Evolutionary conservation across 2,797 vertebrate genomes (phyloP).

Genomic region (Sebastes oblongus): DNA sequence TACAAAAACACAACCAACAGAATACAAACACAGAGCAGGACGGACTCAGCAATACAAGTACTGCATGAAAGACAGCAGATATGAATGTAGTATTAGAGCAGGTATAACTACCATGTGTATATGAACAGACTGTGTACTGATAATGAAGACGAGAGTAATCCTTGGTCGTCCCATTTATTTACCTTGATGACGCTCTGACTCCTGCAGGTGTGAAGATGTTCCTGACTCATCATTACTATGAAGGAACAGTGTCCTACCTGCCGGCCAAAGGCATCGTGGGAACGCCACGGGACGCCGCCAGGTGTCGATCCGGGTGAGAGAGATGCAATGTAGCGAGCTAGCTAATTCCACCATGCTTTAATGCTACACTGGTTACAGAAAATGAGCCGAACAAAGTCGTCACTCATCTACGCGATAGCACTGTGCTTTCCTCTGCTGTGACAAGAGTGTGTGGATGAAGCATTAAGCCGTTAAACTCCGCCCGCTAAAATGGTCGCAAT

Average conservation of each 20-base stretch:
- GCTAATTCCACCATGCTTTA: no score
- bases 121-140: neutral
- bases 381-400: no score
- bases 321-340: no score
- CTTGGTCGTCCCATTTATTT: neutral
- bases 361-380: no score
- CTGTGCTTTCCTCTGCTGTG: no score
- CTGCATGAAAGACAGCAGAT: neutral
- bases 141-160: neutral
- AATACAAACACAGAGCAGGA: no score
- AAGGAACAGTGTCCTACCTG: constrained; percentile 91
- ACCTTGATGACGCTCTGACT: neutral
- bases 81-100: neutral
- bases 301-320: constrained; percentile 88
- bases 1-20: no score
- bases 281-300: constrained; percentile 86
- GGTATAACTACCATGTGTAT: neutral
- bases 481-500: no score
- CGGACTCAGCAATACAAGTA: no score
- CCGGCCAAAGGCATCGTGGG: constrained; percentile 85
- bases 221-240: constrained; percentile 92
- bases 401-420: no score
- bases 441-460: no score
- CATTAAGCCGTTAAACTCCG: no score
- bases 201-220: constrained; percentile 92